Conservation (phyloP, 2,797 vertebrate genomes). For the Telmatherina bonti region DNA sequence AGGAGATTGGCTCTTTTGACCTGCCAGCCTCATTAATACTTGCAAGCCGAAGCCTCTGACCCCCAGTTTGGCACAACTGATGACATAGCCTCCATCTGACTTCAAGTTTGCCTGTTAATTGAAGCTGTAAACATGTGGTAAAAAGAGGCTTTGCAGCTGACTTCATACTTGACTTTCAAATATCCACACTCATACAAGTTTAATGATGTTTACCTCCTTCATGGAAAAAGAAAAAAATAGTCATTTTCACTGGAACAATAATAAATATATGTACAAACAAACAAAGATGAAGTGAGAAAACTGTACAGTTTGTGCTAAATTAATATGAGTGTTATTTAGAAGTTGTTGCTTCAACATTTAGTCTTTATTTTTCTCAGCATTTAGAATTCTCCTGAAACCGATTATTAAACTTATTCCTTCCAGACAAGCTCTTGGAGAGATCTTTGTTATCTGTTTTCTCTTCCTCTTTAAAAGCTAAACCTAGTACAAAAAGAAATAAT, state of each 20-base stretch:
- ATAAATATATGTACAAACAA: slow-evolving; percentile 7
- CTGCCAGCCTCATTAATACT: slow-evolving; percentile 60
- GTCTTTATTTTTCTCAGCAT: slow-evolving; percentile 7
- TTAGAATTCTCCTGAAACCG: slow-evolving; percentile 9
- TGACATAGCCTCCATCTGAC: slow-evolving; percentile 69
- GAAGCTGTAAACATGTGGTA: slow-evolving; percentile 74
- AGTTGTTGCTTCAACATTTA: no score
- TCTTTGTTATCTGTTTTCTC: background rate
- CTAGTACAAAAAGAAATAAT: no score
- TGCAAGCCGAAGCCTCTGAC: slow-evolving; percentile 59
- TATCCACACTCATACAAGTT: slow-evolving; percentile 35
- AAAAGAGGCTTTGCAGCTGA: slow-evolving; percentile 65
- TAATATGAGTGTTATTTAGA: no score
- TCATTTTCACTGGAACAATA: slow-evolving; percentile 29
- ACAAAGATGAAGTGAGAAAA: no score
- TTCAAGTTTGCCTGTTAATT: slow-evolving; percentile 81
- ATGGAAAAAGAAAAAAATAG: slow-evolving; percentile 49
- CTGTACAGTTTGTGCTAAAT: no score
- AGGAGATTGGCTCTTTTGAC: slow-evolving; percentile 48
- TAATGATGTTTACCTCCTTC: slow-evolving; percentile 60
- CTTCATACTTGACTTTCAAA: slow-evolving; percentile 67
- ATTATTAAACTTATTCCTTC: no score
- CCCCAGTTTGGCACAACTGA: slow-evolving; percentile 45
- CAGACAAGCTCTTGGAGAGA: background rate
- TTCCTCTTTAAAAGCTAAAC: no score